Percentiles rank a stretch among this genome's conserved stretches.
Conservation (phyloP, 2,888 invertebrate species). For the Salticus scenicus region DNA sequence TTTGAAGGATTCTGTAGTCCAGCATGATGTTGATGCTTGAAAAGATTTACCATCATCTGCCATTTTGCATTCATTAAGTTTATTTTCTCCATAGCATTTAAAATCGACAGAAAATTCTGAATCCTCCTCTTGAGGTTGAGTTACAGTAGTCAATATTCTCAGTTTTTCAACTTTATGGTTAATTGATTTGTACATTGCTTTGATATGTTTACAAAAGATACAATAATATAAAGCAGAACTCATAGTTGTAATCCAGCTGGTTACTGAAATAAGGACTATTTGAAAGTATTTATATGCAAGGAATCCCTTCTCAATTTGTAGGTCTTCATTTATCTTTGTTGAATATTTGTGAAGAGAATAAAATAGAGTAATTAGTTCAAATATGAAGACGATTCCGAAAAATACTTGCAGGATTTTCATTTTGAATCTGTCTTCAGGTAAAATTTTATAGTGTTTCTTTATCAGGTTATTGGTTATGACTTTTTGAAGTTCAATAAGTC, state of each 20-base stretch:
- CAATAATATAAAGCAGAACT: slow-evolving; percentile 48
- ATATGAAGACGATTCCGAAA: neutral
- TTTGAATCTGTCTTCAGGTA: slow-evolving; percentile 3
- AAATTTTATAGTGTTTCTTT: neutral
- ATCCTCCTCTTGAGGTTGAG: neutral
- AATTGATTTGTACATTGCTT: slow-evolving; percentile 39
- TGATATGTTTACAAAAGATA: slow-evolving; percentile 43
- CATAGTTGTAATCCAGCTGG: slow-evolving; percentile 34
- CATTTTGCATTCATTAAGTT: neutral
- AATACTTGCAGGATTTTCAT: neutral
- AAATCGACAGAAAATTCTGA: neutral
- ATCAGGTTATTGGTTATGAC: slow-evolving; percentile 20
- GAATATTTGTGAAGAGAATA: neutral
- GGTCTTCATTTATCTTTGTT: too few species aligned
- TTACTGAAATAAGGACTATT: slow-evolving; percentile 19
- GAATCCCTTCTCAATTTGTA: too few species aligned
- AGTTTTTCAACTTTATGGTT: slow-evolving; percentile 28
- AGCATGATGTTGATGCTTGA: neutral
- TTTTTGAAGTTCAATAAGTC: slow-evolving; percentile 25
- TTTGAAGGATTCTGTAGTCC: neutral
- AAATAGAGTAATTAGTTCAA: neutral
- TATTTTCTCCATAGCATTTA: neutral
- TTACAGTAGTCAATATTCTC: neutral
- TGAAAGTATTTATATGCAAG: too few species aligned
- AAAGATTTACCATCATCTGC: neutral